Conservation (phyloP, 2,888 invertebrate genomes). For the Conchocele bisecta region DNA sequence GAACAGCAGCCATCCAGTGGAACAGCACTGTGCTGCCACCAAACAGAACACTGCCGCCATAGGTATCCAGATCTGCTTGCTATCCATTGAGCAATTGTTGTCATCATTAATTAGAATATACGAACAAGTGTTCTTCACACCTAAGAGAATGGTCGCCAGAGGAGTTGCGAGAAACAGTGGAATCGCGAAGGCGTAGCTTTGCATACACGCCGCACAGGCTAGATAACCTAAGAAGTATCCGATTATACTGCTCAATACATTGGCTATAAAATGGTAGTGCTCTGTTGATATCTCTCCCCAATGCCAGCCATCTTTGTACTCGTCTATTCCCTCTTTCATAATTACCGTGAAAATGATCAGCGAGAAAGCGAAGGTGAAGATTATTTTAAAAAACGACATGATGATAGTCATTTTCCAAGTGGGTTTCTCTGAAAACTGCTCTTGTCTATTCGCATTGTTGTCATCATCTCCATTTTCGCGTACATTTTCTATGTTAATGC, state of each 20-base stretch:
- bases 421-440: not conserved
- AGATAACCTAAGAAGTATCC: conserved; percentile 56
- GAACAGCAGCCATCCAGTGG: conserved; percentile 62
- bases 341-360: conserved; percentile 7
- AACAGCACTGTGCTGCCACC: conserved; percentile 62
- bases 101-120: not conserved
- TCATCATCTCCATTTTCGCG: not conserved
- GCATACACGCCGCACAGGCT: conserved; percentile 74
- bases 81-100: not conserved
- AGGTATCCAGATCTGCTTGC: conserved; percentile 11
- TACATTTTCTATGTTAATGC: not conserved
- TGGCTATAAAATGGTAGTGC: conserved; percentile 48
- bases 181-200: conserved; percentile 67
- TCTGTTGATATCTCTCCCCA: conserved; percentile 8
- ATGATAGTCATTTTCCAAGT: conserved; percentile 50
- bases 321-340: not conserved
- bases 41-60: conserved; percentile 39
- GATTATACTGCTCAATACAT: conserved; percentile 37
- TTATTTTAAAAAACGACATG: conserved; percentile 41
- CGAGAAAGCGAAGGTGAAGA: conserved; percentile 36
- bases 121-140: conserved; percentile 14
- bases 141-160: conserved; percentile 52
- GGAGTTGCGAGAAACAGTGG: conserved; percentile 70
- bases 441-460: not conserved
- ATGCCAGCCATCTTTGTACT: conserved; percentile 24